These are phyloP conservation scores for Halichoerus grypus DNA, from an alignment of 2,113 vertebrate species.

Conservation along the genomic window DNA sequence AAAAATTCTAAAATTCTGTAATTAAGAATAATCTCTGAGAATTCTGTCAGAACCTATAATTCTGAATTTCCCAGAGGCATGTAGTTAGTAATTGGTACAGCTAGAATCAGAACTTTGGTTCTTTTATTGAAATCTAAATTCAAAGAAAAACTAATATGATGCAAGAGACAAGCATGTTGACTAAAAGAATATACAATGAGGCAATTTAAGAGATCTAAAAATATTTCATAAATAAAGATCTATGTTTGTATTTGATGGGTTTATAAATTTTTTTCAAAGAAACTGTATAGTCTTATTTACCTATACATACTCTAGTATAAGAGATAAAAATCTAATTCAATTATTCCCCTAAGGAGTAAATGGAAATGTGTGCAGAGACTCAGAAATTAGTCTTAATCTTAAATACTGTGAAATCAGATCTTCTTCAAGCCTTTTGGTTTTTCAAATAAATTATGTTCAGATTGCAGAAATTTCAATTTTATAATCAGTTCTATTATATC, in stretches of 20 bases:
- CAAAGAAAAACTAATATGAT: neutral
- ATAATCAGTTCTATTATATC: neutral
- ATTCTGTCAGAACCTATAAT: neutral
- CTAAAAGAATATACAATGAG: neutral
- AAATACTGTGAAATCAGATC: neutral
- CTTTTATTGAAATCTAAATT: neutral
- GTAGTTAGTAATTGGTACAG: neutral
- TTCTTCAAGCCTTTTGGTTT: neutral
- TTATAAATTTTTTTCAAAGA: conserved; percentile 7
- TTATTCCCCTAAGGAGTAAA: neutral
- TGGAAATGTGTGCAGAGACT: neutral
- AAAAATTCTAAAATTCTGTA: neutral
- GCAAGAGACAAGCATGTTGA: neutral
- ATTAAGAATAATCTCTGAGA: neutral
- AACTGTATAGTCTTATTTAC: neutral
- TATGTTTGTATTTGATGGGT: neutral
- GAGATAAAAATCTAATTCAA: neutral
- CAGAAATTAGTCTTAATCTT: conserved; percentile 19
- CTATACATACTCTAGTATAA: neutral
- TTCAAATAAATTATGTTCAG: neutral
- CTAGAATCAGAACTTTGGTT: neutral
- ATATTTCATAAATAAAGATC: neutral
- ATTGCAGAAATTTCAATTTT: neutral
- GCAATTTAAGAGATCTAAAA: neutral
- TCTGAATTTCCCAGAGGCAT: neutral